Conservation (phyloP, 2,888 invertebrate species). For the Lithophane socia region DNA sequence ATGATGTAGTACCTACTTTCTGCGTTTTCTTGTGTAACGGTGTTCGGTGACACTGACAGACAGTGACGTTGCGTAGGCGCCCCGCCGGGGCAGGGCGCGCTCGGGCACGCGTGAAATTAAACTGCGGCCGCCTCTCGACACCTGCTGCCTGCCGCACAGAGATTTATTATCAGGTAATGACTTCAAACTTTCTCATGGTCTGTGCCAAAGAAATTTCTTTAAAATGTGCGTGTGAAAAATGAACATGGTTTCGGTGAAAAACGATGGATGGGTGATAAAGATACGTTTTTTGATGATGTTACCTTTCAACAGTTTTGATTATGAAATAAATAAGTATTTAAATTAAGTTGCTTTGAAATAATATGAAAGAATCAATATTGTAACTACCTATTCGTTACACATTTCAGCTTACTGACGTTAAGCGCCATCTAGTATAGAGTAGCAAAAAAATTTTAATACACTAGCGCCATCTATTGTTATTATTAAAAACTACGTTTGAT, state of each 20-base stretch:
- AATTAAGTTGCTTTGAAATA: not conserved
- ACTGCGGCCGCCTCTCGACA: constrained; percentile 56
- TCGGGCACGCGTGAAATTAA: constrained; percentile 71
- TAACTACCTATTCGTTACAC: not conserved
- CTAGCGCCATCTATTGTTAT: constrained; percentile 34
- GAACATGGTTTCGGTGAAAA: not conserved
- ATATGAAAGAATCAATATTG: not conserved
- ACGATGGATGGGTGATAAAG: not conserved
- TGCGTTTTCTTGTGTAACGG: constrained; percentile 4
- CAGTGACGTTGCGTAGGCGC: constrained; percentile 53
- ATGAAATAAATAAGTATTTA: not conserved
- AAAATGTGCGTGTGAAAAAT: not conserved
- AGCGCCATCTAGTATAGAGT: constrained; percentile 69
- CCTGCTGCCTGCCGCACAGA: constrained; percentile 29
- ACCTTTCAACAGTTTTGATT: not conserved
- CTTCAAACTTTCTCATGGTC: not conserved
- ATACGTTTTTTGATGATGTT: not conserved
- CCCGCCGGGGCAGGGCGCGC: constrained; percentile 45
- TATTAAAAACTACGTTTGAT: not conserved
- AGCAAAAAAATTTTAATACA: constrained; percentile 33
- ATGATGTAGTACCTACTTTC: not conserved
- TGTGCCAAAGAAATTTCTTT: constrained; percentile 7
- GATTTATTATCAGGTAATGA: constrained; percentile 43
- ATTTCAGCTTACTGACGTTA: not conserved
- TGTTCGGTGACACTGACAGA: constrained; percentile 53